Evolutionary conservation across 2,113 vertebrate species (phyloP).

Genomic region (Datnioides undecimradiatus): DNA sequence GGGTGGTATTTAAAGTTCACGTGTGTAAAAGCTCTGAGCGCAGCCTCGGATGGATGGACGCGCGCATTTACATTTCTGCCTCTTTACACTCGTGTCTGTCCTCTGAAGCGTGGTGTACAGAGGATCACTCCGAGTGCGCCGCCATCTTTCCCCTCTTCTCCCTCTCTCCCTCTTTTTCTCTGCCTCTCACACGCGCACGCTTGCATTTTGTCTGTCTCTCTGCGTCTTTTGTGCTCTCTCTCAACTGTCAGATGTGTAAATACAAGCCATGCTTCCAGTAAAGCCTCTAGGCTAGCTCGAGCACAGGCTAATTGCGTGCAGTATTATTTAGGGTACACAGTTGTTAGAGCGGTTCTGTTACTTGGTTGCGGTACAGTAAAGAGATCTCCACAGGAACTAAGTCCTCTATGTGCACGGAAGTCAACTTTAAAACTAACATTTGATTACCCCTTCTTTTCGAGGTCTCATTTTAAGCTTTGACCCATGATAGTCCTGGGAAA

Average conservation of each 20-base stretch:
- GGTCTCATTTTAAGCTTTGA: background rate
- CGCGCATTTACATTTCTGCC: slow-evolving; percentile 74
- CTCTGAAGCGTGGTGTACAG: slow-evolving; percentile 54
- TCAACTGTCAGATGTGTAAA: slow-evolving; percentile 74
- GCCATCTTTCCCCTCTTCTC: slow-evolving; percentile 43
- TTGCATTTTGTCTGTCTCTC: slow-evolving; percentile 23
- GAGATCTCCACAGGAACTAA: slow-evolving; percentile 4
- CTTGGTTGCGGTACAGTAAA: slow-evolving; percentile 38
- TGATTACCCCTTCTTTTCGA: background rate
- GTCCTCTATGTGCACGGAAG: background rate
- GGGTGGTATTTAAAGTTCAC: slow-evolving; percentile 81
- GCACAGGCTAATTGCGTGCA: slow-evolving; percentile 67
- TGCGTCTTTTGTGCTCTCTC: slow-evolving; percentile 31
- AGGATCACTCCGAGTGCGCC: slow-evolving; percentile 38
- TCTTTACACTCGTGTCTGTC: slow-evolving; percentile 56
- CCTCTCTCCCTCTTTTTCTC: slow-evolving; percentile 3
- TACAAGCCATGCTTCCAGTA: slow-evolving; percentile 65
- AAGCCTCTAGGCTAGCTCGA: slow-evolving; percentile 66
- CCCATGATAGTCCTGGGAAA: background rate
- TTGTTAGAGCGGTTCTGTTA: slow-evolving; percentile 49
- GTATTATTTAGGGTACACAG: slow-evolving; percentile 62
- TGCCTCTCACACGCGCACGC: background rate
- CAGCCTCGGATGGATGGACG: slow-evolving; percentile 61
- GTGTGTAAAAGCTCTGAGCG: slow-evolving; percentile 62
- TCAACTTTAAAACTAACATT: background rate